phyloP scores from a whole-genome alignment of 2,888 invertebrate genomes.

The Dryomyza anilis region DNA sequence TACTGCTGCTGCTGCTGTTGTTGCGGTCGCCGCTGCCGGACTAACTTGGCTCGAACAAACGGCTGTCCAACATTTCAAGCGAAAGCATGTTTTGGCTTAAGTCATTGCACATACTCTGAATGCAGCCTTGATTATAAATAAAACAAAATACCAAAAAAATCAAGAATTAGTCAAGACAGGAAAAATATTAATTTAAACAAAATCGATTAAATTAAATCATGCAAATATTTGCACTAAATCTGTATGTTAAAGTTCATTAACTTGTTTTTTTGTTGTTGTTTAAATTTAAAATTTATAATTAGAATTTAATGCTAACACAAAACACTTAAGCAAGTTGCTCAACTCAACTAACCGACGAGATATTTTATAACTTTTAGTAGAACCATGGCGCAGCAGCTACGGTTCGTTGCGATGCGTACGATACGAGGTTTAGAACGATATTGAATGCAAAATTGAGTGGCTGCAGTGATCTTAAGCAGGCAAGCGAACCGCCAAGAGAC shows the following conservation, averaged over 20 bases:
- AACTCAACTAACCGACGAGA: constrained; percentile 52
- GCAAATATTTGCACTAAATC: background rate
- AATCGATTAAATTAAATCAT: background rate
- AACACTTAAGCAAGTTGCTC: background rate
- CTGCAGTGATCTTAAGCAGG: constrained; percentile 41
- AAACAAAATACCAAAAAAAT: constrained; percentile 4
- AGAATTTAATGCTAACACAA: background rate
- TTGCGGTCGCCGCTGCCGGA: too few species aligned
- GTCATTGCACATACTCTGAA: constrained; percentile 46
- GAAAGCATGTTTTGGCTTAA: constrained; percentile 48
- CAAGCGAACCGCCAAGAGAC: constrained; percentile 29
- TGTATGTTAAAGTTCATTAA: too few species aligned
- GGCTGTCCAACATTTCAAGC: constrained; percentile 48
- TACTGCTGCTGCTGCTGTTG: too few species aligned
- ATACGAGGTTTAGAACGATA: constrained; percentile 52
- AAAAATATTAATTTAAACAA: background rate
- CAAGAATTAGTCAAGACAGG: background rate
- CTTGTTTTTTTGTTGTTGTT: too few species aligned
- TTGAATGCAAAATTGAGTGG: constrained; percentile 47
- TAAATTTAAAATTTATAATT: background rate
- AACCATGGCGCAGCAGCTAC: constrained; percentile 42
- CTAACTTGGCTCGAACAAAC: constrained; percentile 44
- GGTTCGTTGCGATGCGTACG: constrained; percentile 43
- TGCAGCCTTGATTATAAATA: constrained; percentile 44
- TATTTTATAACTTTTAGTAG: constrained; percentile 53